Evolutionary conservation across 1,140 invertebrate genomes (phyloP).

Genomic region (Microplitis mediator): DNA sequence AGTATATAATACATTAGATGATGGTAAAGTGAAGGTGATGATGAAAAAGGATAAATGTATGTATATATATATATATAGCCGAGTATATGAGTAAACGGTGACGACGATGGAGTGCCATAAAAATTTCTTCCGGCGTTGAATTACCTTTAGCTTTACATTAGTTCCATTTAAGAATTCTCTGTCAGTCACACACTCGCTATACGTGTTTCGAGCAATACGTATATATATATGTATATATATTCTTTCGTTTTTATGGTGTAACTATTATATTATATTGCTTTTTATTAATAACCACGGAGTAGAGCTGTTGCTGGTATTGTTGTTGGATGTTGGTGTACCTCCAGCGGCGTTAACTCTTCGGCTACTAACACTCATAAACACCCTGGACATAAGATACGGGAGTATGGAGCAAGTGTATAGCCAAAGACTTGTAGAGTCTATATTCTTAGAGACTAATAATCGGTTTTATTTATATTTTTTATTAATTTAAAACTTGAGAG

Average conservation of each 20-base stretch:
- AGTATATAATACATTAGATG: too few relatives aligned
- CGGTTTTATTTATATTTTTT: slow-evolving; percentile 21
- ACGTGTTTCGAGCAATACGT: not conserved
- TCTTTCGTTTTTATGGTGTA: not conserved
- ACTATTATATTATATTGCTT: too few relatives aligned
- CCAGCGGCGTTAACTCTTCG: too few relatives aligned
- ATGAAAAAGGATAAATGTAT: not conserved
- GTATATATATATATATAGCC: too few relatives aligned
- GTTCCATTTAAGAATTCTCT: slow-evolving; percentile 4
- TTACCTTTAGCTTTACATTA: slow-evolving; percentile 31
- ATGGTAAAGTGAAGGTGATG: not conserved
- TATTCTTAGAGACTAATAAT: slow-evolving; percentile 6
- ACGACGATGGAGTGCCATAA: slow-evolving; percentile 45
- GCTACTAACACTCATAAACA: too few relatives aligned
- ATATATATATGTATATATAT: not conserved
- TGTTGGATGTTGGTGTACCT: too few relatives aligned
- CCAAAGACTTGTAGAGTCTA: slow-evolving; percentile 1
- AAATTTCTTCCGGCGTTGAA: slow-evolving; percentile 53
- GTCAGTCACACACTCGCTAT: not conserved
- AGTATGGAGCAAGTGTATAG: too few relatives aligned
- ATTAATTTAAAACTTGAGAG: not conserved
- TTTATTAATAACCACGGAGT: too few relatives aligned
- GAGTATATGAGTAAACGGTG: not conserved
- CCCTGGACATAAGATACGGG: too few relatives aligned
- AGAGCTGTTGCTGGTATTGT: too few relatives aligned